Base-by-base conservation (phyloP, 2,888 invertebrate genomes). In the Limnephilus marmoratus region DNA sequence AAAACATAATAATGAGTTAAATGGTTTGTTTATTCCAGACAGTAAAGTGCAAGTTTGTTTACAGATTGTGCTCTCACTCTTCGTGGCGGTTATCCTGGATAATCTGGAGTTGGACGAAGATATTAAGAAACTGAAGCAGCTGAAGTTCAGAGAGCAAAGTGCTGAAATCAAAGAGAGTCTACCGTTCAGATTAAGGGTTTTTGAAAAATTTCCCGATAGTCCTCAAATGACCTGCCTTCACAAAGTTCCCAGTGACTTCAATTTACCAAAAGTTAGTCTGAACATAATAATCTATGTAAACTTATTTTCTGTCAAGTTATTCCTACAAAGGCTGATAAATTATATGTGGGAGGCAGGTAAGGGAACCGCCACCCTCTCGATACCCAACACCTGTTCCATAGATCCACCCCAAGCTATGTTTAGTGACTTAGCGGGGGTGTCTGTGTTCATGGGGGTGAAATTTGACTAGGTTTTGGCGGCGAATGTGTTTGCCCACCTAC, bases 91-190 rank as follows among this genome's bases (percentile, higher is more conserved):
- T 41, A 99, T 99, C 96, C 97, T 99, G 95, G 99, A 99, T 95
- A 99, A 99, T 96, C 97, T 99, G 95, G 99, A 99, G 96, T 96
- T 99, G 94, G 99, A 99, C 94, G 99, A 99, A 95, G 99, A 99
- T 94, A 99, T 99, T 90, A 99, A 99, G 95, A 99, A 99, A 95
- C 96, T 99, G 82, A 99, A 99, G 94, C 99, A 99, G 95, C 96
- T 99, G 1, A 98, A 99, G 95, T 99, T 99, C 94, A 97, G 99
- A 29, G 99, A 99, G 95, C 99, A 99, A 95, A 99, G 99, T 94
- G 99, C 99, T 0, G 99, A 99, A 95, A 99, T 99, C 93, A 99
- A 99, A 95, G 98, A 99, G 95, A 99, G 99, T 2, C 96, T 99
- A 68, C 99, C 99, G 2, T 98, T 99, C 95, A 97, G 99, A 85